phyloP scores from a whole-genome alignment of 2,888 invertebrate species.

The Drosophila fungiperda region DNA sequence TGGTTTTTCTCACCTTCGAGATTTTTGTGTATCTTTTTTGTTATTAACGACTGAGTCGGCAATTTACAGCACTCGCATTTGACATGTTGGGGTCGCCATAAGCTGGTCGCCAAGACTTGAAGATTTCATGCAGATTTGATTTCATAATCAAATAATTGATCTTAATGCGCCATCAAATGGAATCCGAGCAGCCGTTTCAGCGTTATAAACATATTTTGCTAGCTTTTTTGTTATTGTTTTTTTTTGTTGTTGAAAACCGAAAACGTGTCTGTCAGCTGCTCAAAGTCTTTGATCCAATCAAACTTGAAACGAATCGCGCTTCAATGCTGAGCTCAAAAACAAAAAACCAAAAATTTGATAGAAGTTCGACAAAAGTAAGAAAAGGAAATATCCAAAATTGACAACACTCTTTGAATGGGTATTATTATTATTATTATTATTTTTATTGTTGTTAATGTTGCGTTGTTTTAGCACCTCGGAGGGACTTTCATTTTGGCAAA shows the following conservation, averaged over 20 bases:
- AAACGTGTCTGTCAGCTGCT: conserved; percentile 61
- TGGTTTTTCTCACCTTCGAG: conserved; percentile 54
- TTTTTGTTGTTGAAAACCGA: conserved; percentile 15
- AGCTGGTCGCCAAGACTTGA: conserved; percentile 67
- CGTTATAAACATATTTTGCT: conserved; percentile 9
- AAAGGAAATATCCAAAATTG: conserved; percentile 40
- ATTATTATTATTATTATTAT: conserved; percentile 23
- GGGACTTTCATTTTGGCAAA: conserved; percentile 43
- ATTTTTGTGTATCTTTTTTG: conserved; percentile 8
- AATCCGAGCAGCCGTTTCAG: conserved; percentile 28
- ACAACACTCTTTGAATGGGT: conserved; percentile 35
- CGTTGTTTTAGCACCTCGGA: conserved; percentile 69
- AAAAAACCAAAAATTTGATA: background rate
- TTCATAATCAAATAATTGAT: conserved; percentile 85
- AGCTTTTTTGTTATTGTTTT: conserved; percentile 11
- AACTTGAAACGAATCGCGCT: conserved; percentile 77
- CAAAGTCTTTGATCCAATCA: conserved; percentile 74
- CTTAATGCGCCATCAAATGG: conserved; percentile 83
- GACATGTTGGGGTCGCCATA: conserved; percentile 63
- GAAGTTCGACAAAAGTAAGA: conserved; percentile 27
- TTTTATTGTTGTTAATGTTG: conserved; percentile 31
- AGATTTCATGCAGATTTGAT: conserved; percentile 83
- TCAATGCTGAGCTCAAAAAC: conserved; percentile 61
- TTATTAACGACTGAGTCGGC: conserved; percentile 19
- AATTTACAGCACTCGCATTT: conserved; percentile 61